Conservation (phyloP, 2,113 vertebrate genomes). For the Thermophis baileyi region DNA sequence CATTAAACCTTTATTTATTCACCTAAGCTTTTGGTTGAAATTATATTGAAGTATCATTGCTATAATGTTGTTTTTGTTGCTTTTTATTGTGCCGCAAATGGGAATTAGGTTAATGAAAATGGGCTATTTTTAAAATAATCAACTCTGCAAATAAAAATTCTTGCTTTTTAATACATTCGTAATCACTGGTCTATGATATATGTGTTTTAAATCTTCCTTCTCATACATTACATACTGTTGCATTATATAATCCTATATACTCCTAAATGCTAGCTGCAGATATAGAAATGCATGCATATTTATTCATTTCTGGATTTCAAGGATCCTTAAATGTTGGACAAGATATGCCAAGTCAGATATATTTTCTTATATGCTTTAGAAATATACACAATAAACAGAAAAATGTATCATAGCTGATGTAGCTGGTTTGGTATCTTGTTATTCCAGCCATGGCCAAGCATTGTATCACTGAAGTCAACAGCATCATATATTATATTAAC, state of each 20-base stretch:
- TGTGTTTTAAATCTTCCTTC: neutral
- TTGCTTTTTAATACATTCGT: neutral
- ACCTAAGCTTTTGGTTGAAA: neutral
- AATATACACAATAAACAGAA: constrained; percentile 6
- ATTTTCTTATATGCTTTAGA: neutral
- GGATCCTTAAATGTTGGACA: constrained; percentile 10
- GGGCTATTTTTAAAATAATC: neutral
- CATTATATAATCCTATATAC: neutral
- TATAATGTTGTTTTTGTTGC: neutral
- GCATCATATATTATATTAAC: neutral
- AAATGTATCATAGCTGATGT: neutral
- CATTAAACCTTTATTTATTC: neutral
- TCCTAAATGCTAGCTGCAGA: neutral
- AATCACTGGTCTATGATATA: neutral
- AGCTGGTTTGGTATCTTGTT: neutral
- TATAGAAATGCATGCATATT: constrained; percentile 5
- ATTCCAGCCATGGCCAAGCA: neutral
- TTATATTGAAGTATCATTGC: neutral
- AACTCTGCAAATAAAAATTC: neutral
- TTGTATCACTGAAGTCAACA: constrained; percentile 5
- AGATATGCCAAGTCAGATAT: neutral
- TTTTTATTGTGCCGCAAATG: neutral
- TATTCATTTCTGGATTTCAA: neutral
- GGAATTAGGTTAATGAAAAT: neutral
- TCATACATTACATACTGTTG: neutral